Evolutionary conservation across 2,113 vertebrate genomes (phyloP).

Genomic region (Ahaetulla prasina): DNA sequence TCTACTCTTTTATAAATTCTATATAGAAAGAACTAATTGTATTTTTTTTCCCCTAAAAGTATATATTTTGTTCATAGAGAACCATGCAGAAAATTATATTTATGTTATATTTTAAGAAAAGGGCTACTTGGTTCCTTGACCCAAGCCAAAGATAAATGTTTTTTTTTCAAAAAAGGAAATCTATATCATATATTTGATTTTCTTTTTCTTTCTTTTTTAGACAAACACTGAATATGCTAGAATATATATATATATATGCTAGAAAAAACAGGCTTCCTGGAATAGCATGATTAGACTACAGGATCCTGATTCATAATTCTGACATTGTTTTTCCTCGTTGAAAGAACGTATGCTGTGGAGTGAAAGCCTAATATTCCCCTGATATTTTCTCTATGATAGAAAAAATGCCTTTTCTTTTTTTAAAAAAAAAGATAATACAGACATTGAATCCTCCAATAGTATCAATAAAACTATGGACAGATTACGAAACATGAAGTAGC

Average conservation of each 20-base stretch:
- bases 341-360: not conserved
- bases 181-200: not conserved
- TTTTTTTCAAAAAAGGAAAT: constrained; percentile 5
- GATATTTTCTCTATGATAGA: not conserved
- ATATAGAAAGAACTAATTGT: constrained; percentile 23
- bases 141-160: not conserved
- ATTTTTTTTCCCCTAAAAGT: constrained; percentile 12
- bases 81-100: not conserved
- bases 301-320: not conserved
- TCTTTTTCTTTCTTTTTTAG: not conserved
- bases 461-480: not conserved
- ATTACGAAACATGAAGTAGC: not conserved
- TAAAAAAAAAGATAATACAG: no score
- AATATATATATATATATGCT: no score
- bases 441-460: not conserved
- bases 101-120: constrained; percentile 14
- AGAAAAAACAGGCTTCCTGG: not conserved
- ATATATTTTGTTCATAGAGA: not conserved
- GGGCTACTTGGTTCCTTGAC: not conserved
- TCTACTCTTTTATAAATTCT: constrained; percentile 24
- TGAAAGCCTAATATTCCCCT: not conserved
- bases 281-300: not conserved
- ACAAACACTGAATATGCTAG: not conserved
- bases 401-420: not conserved
- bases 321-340: not conserved